Base-by-base conservation (phyloP, 1,140 invertebrate genomes). In the Drosophila repletoides region DNA sequence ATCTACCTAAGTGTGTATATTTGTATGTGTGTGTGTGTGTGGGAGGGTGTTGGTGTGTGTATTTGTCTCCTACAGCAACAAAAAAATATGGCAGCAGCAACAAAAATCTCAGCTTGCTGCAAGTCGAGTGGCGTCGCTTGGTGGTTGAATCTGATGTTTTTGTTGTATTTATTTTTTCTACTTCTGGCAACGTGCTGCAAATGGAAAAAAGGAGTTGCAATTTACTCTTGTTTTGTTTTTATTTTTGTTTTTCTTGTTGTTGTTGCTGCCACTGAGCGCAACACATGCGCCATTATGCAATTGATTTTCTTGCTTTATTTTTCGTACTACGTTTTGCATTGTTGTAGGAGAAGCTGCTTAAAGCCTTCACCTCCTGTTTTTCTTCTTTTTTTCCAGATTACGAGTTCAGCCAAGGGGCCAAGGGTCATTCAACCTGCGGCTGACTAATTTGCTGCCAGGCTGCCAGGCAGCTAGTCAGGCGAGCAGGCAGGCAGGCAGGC, bases 221-320 rank as follows among this genome's bases (percentile, higher is more conserved):
- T 83, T 79, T 81, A 53, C 52, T 67, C 24, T 14, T 60, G n/a
- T n/a, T n/a, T n/a, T n/a, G n/a, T n/a, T n/a, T n/a, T 79, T 81
- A 53, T 48, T 67, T 24, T 14, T 60, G 55, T 56, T 65, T 46
- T 55, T 70, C 36, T 34, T 63, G 46, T 29, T 68, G 60, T 24
- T 61, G 53, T 36, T 76, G 52, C 55, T 70, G 56, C 56, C 66
- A 55, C 66, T 46, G 69, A 58, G 66, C 80, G 79, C 73, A 88
- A 88, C 84, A 88, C 83, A 88, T 88, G 84, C 84, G 83, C 84
- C 74, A 88, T 88, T 88, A 88, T 88, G 76, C 80, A 84, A 84
- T 84, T 84, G 80, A 77, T 84, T 88, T 88, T 88, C 81, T 58
- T 63, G 65, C 9, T 58, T 73, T 79, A 68, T 83, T 71, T 61